These are phyloP conservation scores for Athalia rosae DNA, from an alignment of 2,888 invertebrate genomes.

Conservation along the genomic window DNA sequence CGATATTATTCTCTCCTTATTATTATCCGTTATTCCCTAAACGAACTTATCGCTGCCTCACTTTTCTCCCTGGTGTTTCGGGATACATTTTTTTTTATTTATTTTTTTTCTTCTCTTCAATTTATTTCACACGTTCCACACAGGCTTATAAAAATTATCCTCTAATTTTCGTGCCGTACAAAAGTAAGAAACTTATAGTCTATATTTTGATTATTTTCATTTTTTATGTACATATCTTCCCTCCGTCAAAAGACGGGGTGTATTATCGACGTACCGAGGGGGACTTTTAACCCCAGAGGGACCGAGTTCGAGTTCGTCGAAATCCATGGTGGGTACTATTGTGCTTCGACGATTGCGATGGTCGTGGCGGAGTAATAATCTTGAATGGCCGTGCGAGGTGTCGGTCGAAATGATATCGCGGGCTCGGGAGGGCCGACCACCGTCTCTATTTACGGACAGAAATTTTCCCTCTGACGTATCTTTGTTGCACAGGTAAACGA, in stretches of 20 bases:
- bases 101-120: neutral
- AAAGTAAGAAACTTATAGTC: constrained; percentile 20
- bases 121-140: neutral
- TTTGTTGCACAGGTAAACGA: too few species aligned
- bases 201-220: neutral
- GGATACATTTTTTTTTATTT: constrained; percentile 7
- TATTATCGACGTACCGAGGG: too few species aligned
- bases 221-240: too few species aligned
- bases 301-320: too few species aligned
- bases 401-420: neutral
- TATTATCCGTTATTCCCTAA: constrained; percentile 41
- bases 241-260: too few species aligned
- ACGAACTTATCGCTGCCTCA: constrained; percentile 14
- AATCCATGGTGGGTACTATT: too few species aligned
- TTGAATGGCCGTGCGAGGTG: too few species aligned
- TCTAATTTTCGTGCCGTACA: neutral
- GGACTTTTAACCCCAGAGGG: too few species aligned
- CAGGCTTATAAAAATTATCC: neutral
- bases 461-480: neutral
- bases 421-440: too few species aligned
- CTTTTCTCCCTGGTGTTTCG: neutral
- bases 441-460: too few species aligned
- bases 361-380: too few species aligned
- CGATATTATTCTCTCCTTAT: neutral
- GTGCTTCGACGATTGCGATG: too few species aligned